Conservation (phyloP, 2,113 vertebrate genomes). For the Coracopsis vasa region DNA sequence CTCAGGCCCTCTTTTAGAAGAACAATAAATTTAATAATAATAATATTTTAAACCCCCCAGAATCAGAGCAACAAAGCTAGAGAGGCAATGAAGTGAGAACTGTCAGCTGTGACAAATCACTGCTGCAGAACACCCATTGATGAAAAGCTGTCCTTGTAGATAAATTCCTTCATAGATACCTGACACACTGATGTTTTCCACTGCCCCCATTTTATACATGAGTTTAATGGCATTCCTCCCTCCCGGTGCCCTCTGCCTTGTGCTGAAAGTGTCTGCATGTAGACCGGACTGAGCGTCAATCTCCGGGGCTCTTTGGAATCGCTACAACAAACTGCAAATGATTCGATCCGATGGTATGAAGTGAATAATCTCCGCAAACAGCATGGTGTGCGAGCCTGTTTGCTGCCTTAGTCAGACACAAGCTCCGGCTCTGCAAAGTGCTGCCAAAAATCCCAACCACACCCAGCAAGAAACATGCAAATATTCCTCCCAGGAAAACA, state of each 20-base stretch:
- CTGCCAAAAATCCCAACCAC: conserved; percentile 57
- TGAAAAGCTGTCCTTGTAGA: not conserved
- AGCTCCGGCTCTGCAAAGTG: not conserved
- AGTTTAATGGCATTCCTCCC: not conserved
- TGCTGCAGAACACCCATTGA: not conserved
- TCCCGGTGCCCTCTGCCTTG: not conserved
- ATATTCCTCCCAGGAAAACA: conserved; percentile 50
- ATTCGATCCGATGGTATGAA: not conserved
- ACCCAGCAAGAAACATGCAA: conserved; percentile 47
- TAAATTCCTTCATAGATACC: not conserved
- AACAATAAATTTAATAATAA: not conserved
- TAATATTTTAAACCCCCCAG: not conserved
- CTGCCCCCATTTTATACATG: not conserved
- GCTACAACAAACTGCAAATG: not conserved
- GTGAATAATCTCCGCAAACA: not conserved
- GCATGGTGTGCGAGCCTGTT: conserved; percentile 7
- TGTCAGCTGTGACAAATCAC: not conserved
- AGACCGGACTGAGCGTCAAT: not conserved
- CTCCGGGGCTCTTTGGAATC: not conserved
- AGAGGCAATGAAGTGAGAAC: not conserved
- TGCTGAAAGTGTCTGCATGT: not conserved
- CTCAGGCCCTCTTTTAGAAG: not conserved
- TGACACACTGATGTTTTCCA: not conserved
- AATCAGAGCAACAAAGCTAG: not conserved
- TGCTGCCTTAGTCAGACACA: conserved; percentile 55